Evolutionary conservation across 2,888 invertebrate species (phyloP), one percentile per base, ranked within the genome.

Genomic region (Pollenia amentaria): DNA sequence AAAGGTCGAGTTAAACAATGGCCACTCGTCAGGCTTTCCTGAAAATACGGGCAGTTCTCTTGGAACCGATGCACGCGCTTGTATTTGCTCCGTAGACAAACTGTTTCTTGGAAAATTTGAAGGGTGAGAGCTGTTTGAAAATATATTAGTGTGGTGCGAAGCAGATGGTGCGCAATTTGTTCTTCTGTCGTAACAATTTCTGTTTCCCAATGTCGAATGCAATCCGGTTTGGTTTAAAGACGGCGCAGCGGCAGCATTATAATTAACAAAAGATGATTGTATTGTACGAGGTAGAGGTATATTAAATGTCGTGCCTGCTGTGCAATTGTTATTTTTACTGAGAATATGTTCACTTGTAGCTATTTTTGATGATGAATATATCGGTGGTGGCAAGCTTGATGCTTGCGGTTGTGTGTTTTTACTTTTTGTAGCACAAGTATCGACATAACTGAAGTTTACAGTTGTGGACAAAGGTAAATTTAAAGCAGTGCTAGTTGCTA

Each of bases 21-120:
- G 85, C 81, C 85, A 87, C 18, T 83, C 88, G 11, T 72, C 77
- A 8, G 78, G 84, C 12, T 67, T 73, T 11, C 81, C 81, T 18
- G 79, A 53, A 57, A 77, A 88, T 51, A 18, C 75, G 48, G 73
- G 84, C 65, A 84, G 60, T 12, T 81, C 65, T 55, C 70, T 87
- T 48, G 73, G 76, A 29, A 77, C 70, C 11, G 87, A 65, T n/a
- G 67, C 48, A n/a, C 57, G 65, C 16, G 75, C 53, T 48, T 73
- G 53, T n/a, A 72, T 55, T 57, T 72, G 44, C 9, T 55, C n/a
- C 3, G 18, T 18, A 44, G 44, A 44, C 18, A 44, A 44, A 64
- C 18, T 62, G 9, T 62, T 62, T 9, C 21, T 40, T 62, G 40
- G 3, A 40, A 8, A 51, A n/a, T 3, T 2, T 29, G 38, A 62